A percentile compares a stretch with the other conserved stretches of the same genome.
phyloP scores from a whole-genome alignment of 2,113 vertebrate species.

The Colossoma macropomum region DNA sequence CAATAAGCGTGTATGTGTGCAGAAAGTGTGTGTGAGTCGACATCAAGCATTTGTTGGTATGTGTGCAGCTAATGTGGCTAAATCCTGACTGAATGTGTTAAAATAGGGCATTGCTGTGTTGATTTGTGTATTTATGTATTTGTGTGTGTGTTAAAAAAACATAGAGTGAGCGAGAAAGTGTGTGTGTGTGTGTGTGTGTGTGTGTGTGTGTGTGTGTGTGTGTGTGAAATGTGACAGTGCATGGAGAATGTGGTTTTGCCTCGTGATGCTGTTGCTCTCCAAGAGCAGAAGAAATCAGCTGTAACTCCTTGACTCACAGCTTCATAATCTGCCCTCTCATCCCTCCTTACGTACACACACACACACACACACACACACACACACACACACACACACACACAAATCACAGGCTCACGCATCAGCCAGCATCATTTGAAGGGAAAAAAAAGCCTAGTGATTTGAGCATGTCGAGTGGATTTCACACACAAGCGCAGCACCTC shows the following conservation, averaged over 20 bases:
- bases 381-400: neutral
- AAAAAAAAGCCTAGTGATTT: slow-evolving; percentile 36
- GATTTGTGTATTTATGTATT: no score
- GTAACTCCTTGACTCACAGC: slow-evolving; percentile 2
- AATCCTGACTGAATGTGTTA: no score
- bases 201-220: neutral
- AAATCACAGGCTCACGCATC: slow-evolving; percentile 13
- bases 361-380: neutral
- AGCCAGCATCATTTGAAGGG: neutral
- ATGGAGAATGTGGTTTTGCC: slow-evolving; percentile 17
- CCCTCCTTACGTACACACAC: neutral
- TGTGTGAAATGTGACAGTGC: neutral
- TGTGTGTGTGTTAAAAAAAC: neutral
- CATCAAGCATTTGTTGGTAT: no score
- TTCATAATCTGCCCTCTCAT: neutral
- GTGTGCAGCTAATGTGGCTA: no score
- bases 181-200: neutral
- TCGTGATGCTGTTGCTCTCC: slow-evolving; percentile 9
- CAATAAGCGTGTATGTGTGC: no score
- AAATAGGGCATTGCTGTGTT: no score
- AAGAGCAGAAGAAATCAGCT: slow-evolving; percentile 35
- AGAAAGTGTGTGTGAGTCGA: no score
- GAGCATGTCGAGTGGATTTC: slow-evolving; percentile 45
- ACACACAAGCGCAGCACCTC: slow-evolving; percentile 32
- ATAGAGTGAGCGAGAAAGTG: no score